These are phyloP conservation scores for Lasioglossum zephyrum DNA, from an alignment of 2,888 invertebrate species.

Conservation along the genomic window DNA sequence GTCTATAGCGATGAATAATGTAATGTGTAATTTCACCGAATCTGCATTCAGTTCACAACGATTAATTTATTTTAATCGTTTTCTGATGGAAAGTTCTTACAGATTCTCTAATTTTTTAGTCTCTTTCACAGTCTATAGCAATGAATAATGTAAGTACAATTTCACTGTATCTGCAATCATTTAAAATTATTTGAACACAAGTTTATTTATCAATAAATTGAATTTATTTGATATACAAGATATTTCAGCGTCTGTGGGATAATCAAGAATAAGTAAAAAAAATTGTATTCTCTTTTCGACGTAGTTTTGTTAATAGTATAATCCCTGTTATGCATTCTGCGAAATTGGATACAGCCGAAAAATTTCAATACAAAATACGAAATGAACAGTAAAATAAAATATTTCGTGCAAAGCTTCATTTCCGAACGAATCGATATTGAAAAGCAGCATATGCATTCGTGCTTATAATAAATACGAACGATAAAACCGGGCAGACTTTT, in stretches of 20 bases:
- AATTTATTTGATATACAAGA: background rate
- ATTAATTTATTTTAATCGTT: too few relatives aligned
- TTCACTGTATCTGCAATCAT: too few relatives aligned
- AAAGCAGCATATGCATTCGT: background rate
- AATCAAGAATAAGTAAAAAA: background rate
- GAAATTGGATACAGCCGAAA: background rate
- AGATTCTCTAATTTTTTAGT: too few relatives aligned
- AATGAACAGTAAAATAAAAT: background rate
- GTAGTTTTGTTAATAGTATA: background rate
- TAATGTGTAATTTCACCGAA: too few relatives aligned
- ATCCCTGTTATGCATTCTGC: background rate
- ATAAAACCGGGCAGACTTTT: background rate
- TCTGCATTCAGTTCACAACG: too few relatives aligned
- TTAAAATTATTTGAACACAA: too few relatives aligned
- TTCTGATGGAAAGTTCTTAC: background rate
- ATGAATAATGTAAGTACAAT: too few relatives aligned
- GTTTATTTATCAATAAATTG: background rate
- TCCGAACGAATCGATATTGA: background rate
- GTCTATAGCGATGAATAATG: too few relatives aligned
- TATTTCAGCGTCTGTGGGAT: background rate
- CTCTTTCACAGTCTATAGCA: too few relatives aligned
- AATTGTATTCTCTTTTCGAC: background rate
- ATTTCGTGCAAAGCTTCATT: background rate
- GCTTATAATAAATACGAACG: background rate
- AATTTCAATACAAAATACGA: background rate